A percentile compares a stretch with the other conserved stretches of the same genome.
phyloP scores from a whole-genome alignment of 2,888 invertebrate genomes.

The Seira ritae region DNA sequence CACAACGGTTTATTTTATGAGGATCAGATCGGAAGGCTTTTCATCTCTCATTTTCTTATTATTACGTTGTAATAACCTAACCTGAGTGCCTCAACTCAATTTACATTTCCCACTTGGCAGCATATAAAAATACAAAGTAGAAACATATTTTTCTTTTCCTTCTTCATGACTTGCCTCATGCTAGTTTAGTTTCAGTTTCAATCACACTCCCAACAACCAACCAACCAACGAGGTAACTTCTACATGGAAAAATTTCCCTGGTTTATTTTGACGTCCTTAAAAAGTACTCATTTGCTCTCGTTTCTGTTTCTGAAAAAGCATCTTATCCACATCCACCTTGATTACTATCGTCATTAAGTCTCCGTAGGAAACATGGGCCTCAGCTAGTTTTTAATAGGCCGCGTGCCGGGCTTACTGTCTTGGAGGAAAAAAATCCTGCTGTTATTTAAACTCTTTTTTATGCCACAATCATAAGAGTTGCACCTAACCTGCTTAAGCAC shows the following conservation, averaged over 20 bases:
- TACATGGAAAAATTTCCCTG: conserved; percentile 48
- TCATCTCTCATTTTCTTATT: not conserved
- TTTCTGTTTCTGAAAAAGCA: not conserved
- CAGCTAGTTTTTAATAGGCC: conserved; percentile 64
- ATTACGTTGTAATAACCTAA: not conserved
- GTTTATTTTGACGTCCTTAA: conserved; percentile 43
- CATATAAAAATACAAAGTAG: not conserved
- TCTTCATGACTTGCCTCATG: not conserved
- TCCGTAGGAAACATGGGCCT: conserved; percentile 56
- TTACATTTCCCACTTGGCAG: not conserved
- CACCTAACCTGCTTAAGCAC: not conserved
- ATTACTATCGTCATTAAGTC: conserved; percentile 62
- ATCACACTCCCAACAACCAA: not conserved
- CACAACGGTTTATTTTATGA: too few relatives aligned
- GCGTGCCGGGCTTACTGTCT: conserved; percentile 61
- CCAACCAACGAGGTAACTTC: not conserved
- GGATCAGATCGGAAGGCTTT: not conserved
- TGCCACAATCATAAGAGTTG: too few relatives aligned
- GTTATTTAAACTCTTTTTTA: conserved; percentile 27
- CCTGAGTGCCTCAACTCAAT: not conserved
- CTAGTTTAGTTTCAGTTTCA: not conserved
- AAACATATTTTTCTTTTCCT: not conserved
- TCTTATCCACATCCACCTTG: conserved; percentile 15
- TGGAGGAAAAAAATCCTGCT: conserved; percentile 42
- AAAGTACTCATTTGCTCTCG: not conserved